Evolutionary conservation across 2,797 vertebrate genomes (phyloP).

Genomic region (Darevskia mixta): DNA sequence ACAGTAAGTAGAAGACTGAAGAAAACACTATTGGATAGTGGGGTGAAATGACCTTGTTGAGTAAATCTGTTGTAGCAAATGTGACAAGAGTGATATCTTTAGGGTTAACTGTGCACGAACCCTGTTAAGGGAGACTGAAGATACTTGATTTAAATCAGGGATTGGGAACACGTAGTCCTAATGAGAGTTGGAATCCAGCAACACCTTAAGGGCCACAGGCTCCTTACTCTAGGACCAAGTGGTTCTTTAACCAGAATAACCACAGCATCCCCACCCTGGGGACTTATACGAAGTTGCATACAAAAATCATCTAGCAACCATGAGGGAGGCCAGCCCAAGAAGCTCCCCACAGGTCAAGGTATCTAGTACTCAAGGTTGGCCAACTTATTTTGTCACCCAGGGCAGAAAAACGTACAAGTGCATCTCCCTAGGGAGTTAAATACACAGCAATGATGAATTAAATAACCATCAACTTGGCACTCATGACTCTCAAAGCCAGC

Average conservation of each 20-base stretch:
- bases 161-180: too few relatives aligned
- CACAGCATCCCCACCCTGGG: neutral
- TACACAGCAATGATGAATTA: neutral
- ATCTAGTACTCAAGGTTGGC: too few relatives aligned
- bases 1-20: neutral
- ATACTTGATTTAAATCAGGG: neutral
- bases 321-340: neutral
- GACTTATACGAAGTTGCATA: neutral
- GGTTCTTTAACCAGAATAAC: too few relatives aligned
- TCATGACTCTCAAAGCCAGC: neutral
- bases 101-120: neutral
- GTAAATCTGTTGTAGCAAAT: neutral
- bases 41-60: neutral
- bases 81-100: neutral
- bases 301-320: neutral
- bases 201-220: too few relatives aligned
- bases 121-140: neutral
- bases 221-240: too few relatives aligned
- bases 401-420: neutral
- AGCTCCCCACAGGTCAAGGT: too few relatives aligned
- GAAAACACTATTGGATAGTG: neutral
- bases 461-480: neutral
- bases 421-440: neutral
- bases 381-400: too few relatives aligned
- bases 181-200: too few relatives aligned